These are phyloP conservation scores for Poeciliopsis paucimaculata DNA, from an alignment of 2,797 vertebrate genomes.

Conservation along the genomic window DNA sequence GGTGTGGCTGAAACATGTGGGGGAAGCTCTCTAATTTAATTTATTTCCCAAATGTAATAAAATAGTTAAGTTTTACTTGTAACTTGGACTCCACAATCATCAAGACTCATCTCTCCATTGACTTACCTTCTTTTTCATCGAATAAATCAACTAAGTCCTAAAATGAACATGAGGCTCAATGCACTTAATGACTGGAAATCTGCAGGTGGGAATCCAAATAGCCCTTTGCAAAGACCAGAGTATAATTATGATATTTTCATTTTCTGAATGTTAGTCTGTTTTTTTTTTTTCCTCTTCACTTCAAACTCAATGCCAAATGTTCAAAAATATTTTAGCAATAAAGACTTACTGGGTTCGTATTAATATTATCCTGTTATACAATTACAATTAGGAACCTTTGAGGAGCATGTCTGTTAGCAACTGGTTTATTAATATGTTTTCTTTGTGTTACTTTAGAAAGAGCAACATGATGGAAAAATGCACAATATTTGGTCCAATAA, in stretches of 20 bases:
- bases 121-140: conserved; percentile 20
- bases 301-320: conserved; percentile 4
- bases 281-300: conserved; percentile 12
- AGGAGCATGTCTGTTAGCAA: not conserved
- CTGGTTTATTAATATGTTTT: not conserved
- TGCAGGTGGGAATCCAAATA: conserved; percentile 3
- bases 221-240: conserved; percentile 1
- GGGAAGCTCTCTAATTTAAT: conserved; percentile 12
- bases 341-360: conserved; percentile 15
- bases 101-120: conserved; percentile 17
- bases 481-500: not conserved
- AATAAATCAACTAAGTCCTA: conserved; percentile 28
- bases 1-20: conserved; percentile 1
- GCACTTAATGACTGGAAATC: conserved; percentile 18
- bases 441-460: not conserved
- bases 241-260: conserved; percentile 11
- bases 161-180: conserved; percentile 13
- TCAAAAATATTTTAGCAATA: conserved; percentile 19
- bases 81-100: conserved; percentile 15
- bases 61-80: conserved; percentile 8
- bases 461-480: not conserved
- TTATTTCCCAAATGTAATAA: conserved; percentile 10
- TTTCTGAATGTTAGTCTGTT: not conserved
- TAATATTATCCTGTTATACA: not conserved
- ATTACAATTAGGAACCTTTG: not conserved